Base-by-base conservation (phyloP, 2,888 invertebrate genomes). In the Cybosia mesomella region DNA sequence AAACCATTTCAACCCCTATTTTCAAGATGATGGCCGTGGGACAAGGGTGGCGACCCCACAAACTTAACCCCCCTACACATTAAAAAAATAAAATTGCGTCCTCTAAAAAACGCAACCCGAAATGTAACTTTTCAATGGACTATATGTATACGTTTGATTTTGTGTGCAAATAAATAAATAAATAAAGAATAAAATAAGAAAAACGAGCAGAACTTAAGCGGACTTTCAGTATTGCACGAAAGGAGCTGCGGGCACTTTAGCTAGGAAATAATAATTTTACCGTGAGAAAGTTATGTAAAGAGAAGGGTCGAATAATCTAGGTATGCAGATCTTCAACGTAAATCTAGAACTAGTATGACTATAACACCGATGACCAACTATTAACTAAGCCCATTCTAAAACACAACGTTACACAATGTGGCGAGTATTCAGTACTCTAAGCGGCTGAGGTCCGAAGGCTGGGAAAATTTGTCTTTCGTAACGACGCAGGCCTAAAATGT, bases 391-490 rank as follows among this genome's bases (percentile, higher is more conserved):
- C 55, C 24, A 32, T 28, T 59, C 61, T 69, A 62, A 54, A 18
- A 22, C 53, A 21, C 49, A 18, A 55, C 18, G 59, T 66, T 70
- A 24, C 79, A 74, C 72, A 83, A 81, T 21, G 8, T 32, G 21
- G 64, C 72, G 53, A 49, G 62, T 39, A 54, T 28, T 65, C 34
- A 53, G 49, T 58, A 53, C 58, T 58, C 11, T 28, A 24, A 59
- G 13, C 21, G 39, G 15, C 36, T 62, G 34, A 85, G 86, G 86
- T 74, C 81, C 84, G 88, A 88, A 89, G 89, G 85, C 89, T 90
- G 90, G 83, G 90, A 91, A 89, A 87, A 87, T 84, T 77, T 72
- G 62, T 69, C 85, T 74, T 86, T 83, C 85, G 87, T 71, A 88
- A 89, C 73, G 22, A 60, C 36, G 15, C 53, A 55, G 10, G 15